Evolutionary conservation across 2,888 invertebrate genomes (phyloP).

Genomic region (Drosophila vallismaia): DNA sequence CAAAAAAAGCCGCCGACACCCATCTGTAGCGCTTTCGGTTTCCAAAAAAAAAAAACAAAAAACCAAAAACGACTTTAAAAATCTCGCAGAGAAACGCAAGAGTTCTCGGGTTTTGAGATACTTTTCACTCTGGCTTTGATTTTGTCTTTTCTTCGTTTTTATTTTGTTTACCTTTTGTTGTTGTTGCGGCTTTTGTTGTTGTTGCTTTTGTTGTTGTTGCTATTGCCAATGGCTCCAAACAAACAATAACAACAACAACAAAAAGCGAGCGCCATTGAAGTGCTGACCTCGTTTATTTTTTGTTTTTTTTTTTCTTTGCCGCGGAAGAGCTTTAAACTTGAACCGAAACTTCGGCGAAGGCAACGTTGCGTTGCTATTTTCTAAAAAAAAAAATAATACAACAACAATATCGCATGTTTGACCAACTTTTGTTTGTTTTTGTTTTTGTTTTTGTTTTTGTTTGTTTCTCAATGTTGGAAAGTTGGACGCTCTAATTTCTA

Average conservation of each 20-base stretch:
- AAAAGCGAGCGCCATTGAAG: conserved; percentile 67
- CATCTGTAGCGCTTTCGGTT: conserved; percentile 56
- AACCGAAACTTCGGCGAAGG: conserved; percentile 66
- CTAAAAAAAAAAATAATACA: conserved; percentile 46
- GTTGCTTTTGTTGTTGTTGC: not conserved
- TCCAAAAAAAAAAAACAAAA: conserved; percentile 22
- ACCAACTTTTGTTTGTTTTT: conserved; percentile 62
- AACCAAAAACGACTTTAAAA: not conserved
- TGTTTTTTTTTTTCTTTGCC: conserved; percentile 54
- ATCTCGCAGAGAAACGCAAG: conserved; percentile 19
- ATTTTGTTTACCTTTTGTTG: conserved; percentile 63
- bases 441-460: conserved; percentile 59
- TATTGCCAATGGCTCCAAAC: conserved; percentile 12
- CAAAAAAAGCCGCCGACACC: conserved; percentile 17
- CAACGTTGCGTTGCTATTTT: conserved; percentile 64
- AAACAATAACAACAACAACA: conserved; percentile 25
- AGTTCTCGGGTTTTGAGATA: conserved; percentile 28
- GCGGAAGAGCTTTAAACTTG: conserved; percentile 79
- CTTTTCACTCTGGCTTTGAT: conserved; percentile 53
- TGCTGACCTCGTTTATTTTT: conserved; percentile 75
- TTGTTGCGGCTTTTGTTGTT: conserved; percentile 2
- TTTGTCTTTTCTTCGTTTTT: conserved; percentile 31
- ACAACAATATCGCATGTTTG: conserved; percentile 54
- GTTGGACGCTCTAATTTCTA: conserved; percentile 77
- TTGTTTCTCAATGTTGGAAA: conserved; percentile 39